A percentile compares a stretch with the other conserved stretches of the same genome.
Conservation (phyloP, 2,797 vertebrate species). For the Pachyuromys duprasi region DNA sequence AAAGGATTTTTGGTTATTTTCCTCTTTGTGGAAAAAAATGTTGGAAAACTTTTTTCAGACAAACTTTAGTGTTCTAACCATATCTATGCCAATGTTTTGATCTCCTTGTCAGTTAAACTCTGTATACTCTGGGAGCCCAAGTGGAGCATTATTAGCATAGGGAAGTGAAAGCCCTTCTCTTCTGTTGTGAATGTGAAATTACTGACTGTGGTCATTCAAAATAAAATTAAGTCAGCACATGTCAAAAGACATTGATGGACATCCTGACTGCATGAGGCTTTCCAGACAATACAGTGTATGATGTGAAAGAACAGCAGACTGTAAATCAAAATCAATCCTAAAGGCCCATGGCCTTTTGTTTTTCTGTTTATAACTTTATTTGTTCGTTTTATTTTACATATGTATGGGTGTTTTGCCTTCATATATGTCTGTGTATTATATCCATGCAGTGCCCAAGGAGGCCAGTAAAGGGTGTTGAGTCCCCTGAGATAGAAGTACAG, state of each 20-base stretch:
- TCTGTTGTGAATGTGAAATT: constrained; percentile 50
- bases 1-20: constrained; percentile 9
- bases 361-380: background rate
- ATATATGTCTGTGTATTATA: background rate
- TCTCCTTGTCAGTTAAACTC: constrained; percentile 41
- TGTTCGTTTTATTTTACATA: background rate
- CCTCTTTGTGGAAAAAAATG: background rate
- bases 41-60: constrained; percentile 28
- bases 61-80: constrained; percentile 34
- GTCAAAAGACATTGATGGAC: background rate
- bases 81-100: background rate
- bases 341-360: background rate
- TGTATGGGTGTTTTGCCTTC: background rate
- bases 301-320: constrained; percentile 16
- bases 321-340: constrained; percentile 19
- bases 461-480: background rate
- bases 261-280: constrained; percentile 18
- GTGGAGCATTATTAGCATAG: constrained; percentile 40
- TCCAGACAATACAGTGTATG: background rate
- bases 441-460: background rate
- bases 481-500: background rate
- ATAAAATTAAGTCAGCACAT: constrained; percentile 19
- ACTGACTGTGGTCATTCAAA: constrained; percentile 24
- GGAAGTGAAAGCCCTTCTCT: background rate
- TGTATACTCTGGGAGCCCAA: background rate